Percentiles rank a stretch among this genome's conserved stretches.
phyloP scores from a whole-genome alignment of 2,888 invertebrate genomes.

The Papilio gigon region DNA sequence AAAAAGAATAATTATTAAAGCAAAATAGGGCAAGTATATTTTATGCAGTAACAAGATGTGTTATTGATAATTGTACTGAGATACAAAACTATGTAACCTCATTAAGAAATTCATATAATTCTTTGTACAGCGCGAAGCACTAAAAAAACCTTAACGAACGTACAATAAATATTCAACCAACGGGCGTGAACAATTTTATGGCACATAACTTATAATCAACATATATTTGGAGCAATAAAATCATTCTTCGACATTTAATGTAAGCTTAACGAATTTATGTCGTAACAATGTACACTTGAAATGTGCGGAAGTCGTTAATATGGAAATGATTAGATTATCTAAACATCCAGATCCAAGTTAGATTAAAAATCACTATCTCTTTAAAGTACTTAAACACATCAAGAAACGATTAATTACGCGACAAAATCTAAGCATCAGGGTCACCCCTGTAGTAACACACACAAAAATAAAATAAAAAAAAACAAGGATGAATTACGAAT shows the following conservation, averaged over 20 bases:
- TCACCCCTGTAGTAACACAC: no score
- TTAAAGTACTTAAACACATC: not conserved
- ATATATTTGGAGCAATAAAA: conserved; percentile 13
- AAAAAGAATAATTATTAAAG: no score
- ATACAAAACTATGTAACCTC: not conserved
- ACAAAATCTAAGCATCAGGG: no score
- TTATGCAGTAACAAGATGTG: not conserved
- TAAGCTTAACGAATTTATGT: conserved; percentile 3
- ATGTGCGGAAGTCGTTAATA: not conserved
- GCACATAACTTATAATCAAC: conserved; percentile 21
- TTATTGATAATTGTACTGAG: not conserved
- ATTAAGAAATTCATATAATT: conserved; percentile 12
- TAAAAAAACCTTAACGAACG: conserved; percentile 35
- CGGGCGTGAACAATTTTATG: conserved; percentile 18
- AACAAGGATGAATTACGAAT: no score
- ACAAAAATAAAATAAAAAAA: no score
- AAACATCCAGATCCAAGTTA: not conserved
- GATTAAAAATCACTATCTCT: not conserved
- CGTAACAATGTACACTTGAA: not conserved
- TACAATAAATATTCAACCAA: conserved; percentile 22
- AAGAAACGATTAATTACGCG: not conserved
- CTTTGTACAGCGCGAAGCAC: not conserved
- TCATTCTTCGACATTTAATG: conserved; percentile 8
- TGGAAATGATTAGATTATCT: not conserved
- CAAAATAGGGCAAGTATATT: no score